These are phyloP conservation scores for Protophormia terraenovae DNA, from an alignment of 2,888 invertebrate species.

Conservation along the genomic window DNA sequence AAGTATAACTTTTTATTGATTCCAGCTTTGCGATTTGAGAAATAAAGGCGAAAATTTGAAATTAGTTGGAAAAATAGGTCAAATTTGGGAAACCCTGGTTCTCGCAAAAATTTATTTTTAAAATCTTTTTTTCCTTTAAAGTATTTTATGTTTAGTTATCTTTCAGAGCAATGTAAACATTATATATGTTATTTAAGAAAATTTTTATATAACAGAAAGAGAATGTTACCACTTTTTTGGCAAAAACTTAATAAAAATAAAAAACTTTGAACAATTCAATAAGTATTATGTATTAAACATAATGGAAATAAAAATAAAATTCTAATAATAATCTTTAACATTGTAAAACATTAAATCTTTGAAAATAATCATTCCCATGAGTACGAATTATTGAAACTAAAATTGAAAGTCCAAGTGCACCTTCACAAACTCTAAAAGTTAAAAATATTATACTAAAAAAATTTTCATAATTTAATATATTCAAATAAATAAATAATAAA, in stretches of 20 bases:
- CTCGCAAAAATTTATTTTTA: no score
- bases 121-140: no score
- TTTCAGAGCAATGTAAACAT: no score
- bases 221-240: no score
- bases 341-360: conserved; percentile 83
- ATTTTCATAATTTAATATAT: conserved; percentile 81
- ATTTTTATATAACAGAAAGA: no score
- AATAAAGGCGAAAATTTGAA: no score
- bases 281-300: conserved; percentile 82
- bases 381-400: conserved; percentile 85
- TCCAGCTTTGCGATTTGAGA: no score
- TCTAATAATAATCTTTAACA: conserved; percentile 82
- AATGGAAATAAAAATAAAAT: conserved; percentile 82
- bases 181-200: no score
- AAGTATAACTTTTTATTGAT: no score
- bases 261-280: conserved; percentile 83
- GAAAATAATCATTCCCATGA: conserved; percentile 86
- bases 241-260: conserved; percentile 83
- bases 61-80: no score
- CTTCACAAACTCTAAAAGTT: conserved; percentile 86
- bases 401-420: conserved; percentile 85
- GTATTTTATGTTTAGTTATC: no score
- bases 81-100: no score
- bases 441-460: conserved; percentile 85
- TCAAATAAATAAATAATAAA: conserved; percentile 82